Percentiles rank a stretch among this genome's conserved stretches.
Conservation (phyloP, 2,113 vertebrate genomes). For the Passerina amoena region DNA sequence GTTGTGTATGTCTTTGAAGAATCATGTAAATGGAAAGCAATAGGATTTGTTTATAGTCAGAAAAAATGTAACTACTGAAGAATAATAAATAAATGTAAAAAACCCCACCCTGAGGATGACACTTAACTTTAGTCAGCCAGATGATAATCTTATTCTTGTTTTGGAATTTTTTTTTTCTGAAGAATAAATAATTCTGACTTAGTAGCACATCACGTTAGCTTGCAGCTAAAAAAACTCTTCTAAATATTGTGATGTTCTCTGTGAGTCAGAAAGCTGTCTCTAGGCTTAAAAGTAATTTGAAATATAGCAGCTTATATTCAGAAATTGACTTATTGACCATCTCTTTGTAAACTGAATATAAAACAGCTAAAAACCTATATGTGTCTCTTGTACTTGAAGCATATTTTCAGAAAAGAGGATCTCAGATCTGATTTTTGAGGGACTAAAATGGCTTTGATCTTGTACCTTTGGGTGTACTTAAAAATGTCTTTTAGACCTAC, state of each 20-base stretch:
- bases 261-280: neutral
- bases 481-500: neutral
- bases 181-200: neutral
- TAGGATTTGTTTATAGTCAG: neutral
- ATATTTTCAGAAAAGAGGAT: neutral
- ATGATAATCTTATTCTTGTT: neutral
- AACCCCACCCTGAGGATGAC: rapidly evolving
- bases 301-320: neutral
- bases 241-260: neutral
- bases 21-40: neutral
- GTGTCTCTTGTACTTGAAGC: neutral
- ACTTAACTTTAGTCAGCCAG: neutral
- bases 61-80: neutral
- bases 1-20: neutral
- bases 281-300: neutral
- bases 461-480: neutral
- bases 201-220: neutral
- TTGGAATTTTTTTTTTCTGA: neutral
- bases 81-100: neutral
- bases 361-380: neutral
- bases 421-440: neutral
- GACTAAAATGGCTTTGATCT: neutral
- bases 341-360: neutral
- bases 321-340: neutral
- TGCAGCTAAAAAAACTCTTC: neutral